phyloP scores from a whole-genome alignment of 2,888 invertebrate species.

The Brassicogethes aeneus region DNA sequence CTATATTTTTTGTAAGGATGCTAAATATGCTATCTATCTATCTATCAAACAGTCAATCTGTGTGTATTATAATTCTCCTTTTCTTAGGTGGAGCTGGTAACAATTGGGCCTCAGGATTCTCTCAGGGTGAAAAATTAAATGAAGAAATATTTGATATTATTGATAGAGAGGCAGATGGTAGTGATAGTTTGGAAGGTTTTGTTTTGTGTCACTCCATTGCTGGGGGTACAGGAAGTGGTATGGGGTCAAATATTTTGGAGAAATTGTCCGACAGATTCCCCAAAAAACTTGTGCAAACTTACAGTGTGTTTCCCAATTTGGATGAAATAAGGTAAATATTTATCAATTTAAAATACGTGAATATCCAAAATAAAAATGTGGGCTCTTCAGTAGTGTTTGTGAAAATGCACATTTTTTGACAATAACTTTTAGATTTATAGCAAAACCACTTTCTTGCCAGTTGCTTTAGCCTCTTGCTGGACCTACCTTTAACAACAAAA shows the following conservation, averaged over 20 bases:
- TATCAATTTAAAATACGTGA: too few relatives aligned
- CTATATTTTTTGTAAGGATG: too few relatives aligned
- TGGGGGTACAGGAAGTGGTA: slow-evolving; percentile 97
- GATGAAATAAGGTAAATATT: slow-evolving; percentile 72
- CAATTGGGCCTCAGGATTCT: slow-evolving; percentile 97
- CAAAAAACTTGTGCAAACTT: slow-evolving; percentile 95
- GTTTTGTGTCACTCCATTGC: slow-evolving; percentile 98
- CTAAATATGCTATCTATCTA: too few relatives aligned
- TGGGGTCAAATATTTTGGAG: slow-evolving; percentile 93
- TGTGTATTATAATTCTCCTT: too few relatives aligned
- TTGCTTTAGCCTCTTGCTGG: too few relatives aligned
- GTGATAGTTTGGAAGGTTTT: slow-evolving; percentile 97
- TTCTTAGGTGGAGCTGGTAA: slow-evolving; percentile 99
- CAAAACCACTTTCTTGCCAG: too few relatives aligned
- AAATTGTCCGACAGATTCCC: slow-evolving; percentile 88
- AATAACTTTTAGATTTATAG: too few relatives aligned
- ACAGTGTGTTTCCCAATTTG: slow-evolving; percentile 98
- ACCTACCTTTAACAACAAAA: too few relatives aligned
- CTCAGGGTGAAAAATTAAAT: slow-evolving; percentile 83
- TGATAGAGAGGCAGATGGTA: slow-evolving; percentile 96
- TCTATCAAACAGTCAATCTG: too few relatives aligned
- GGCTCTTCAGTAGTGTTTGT: too few relatives aligned
- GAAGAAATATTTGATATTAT: slow-evolving; percentile 98
- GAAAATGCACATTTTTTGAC: too few relatives aligned
- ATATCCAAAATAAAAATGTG: too few relatives aligned